A percentile compares a stretch with the other conserved stretches of the same genome.
These are phyloP conservation scores for Aphyosemion australe DNA, from an alignment of 2,113 vertebrate genomes.

Conservation along the genomic window DNA sequence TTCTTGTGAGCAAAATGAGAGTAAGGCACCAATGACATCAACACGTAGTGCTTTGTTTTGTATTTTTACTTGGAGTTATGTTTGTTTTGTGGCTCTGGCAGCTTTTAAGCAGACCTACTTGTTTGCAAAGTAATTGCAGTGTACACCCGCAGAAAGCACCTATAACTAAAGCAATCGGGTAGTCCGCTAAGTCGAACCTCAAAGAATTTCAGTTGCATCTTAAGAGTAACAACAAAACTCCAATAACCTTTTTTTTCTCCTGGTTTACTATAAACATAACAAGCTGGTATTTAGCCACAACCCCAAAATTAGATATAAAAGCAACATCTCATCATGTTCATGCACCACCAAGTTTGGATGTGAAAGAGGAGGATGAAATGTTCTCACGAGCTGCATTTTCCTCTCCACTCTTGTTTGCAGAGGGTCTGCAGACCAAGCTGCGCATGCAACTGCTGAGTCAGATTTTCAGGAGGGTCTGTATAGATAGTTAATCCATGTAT, in stretches of 20 bases:
- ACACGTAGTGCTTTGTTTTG: no score
- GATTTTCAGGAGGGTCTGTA: conserved; percentile 45
- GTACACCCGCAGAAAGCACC: conserved; percentile 2
- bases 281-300: neutral
- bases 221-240: neutral
- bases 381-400: neutral
- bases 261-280: neutral
- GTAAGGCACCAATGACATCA: no score
- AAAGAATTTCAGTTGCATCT: neutral
- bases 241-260: neutral
- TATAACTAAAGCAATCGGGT: conserved; percentile 20
- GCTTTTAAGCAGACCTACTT: conserved; percentile 17
- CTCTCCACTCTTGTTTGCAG: conserved; percentile 5
- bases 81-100: conserved; percentile 10
- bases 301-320: neutral
- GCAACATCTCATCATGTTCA: neutral
- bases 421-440: conserved; percentile 33
- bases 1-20: no score
- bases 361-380: neutral
- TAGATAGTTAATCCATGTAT: conserved; percentile 63
- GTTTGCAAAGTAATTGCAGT: conserved; percentile 32
- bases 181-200: conserved; percentile 23
- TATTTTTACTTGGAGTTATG: neutral
- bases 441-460: conserved; percentile 64
- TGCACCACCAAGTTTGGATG: neutral